Conservation (phyloP, 2,113 vertebrate species). For the Heterotis niloticus region DNA sequence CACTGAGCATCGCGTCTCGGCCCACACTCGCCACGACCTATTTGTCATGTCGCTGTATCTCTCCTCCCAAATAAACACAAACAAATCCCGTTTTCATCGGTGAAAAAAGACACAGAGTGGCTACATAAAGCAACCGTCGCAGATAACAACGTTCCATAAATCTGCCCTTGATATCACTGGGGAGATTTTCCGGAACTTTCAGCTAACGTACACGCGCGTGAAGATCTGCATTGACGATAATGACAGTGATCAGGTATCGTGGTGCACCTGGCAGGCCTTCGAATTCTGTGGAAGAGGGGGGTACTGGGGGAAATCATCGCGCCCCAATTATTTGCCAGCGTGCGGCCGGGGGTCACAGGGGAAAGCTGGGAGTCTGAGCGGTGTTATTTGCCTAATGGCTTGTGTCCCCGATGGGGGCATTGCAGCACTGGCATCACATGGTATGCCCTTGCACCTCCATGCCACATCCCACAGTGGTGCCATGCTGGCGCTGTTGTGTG, state of each 20-base stretch:
- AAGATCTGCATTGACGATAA: constrained; percentile 53
- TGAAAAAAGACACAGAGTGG: constrained; percentile 41
- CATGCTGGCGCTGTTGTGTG: constrained; percentile 30
- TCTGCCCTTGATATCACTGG: constrained; percentile 41
- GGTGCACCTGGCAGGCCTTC: constrained; percentile 56
- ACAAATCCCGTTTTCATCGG: constrained; percentile 39
- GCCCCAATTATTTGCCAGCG: constrained; percentile 36
- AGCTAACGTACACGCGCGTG: constrained; percentile 51
- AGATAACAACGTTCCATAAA: constrained; percentile 56
- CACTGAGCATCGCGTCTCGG: constrained; percentile 36
- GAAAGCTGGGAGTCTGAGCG: constrained; percentile 28
- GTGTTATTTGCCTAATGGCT: constrained; percentile 18
- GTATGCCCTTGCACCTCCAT: constrained; percentile 42
- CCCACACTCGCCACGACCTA: not conserved
- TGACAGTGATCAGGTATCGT: constrained; percentile 59
- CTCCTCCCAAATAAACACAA: constrained; percentile 33
- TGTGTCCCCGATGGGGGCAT: not conserved
- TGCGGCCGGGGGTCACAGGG: constrained; percentile 30
- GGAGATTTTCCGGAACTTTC: constrained; percentile 47
- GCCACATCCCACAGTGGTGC: constrained; percentile 42
- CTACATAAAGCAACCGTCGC: constrained; percentile 46
- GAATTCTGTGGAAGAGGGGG: constrained; percentile 22
- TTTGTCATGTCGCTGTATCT: constrained; percentile 1
- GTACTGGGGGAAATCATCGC: not conserved
- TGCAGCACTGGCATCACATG: constrained; percentile 25